These are phyloP conservation scores for Strix occidentalis DNA, from an alignment of 2,797 vertebrate genomes.

Conservation along the genomic window DNA sequence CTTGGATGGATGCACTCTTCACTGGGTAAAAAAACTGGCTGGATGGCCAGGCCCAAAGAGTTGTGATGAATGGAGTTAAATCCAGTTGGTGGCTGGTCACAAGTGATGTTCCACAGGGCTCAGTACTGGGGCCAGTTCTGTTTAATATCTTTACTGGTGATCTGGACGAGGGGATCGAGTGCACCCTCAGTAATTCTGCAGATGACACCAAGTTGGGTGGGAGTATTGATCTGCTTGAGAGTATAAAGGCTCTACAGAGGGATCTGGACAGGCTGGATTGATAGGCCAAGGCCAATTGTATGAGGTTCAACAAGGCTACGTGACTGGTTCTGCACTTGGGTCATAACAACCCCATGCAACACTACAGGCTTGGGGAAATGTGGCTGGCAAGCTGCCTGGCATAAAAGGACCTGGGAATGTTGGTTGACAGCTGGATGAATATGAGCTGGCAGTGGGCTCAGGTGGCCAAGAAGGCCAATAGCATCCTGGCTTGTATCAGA, in stretches of 20 bases:
- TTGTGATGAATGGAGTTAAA: background rate
- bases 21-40: background rate
- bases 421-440: background rate
- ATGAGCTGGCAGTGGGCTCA: background rate
- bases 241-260: background rate
- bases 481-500: background rate
- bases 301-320: background rate
- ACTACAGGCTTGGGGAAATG: too few relatives aligned
- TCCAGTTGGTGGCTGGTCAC: background rate
- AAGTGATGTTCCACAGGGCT: background rate
- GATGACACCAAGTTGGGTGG: background rate
- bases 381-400: too few relatives aligned
- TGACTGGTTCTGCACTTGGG: background rate
- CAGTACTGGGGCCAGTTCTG: too few relatives aligned
- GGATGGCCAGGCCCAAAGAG: too few relatives aligned
- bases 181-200: too few relatives aligned
- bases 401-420: background rate
- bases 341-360: background rate
- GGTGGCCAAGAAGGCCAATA: background rate
- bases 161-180: rapidly evolving
- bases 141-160: background rate
- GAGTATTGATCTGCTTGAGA: background rate
- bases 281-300: rapidly evolving
- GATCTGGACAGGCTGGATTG: background rate
- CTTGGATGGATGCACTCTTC: background rate